Base-by-base conservation (phyloP, 2,113 vertebrate genomes). In the Camelus bactrianus region DNA sequence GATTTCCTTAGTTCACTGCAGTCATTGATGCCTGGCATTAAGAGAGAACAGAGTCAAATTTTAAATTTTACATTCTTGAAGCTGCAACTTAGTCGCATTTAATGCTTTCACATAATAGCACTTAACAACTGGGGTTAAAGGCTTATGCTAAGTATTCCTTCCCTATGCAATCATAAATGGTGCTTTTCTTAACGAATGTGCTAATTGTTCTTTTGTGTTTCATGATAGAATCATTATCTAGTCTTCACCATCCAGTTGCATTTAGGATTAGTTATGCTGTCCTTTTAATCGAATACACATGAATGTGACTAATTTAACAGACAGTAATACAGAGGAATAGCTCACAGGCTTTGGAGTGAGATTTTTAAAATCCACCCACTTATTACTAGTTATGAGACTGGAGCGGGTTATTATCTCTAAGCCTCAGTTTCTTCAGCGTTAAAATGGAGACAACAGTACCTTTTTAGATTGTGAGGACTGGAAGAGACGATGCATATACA, bases 1-100 rank as follows among this genome's bases (percentile, higher is more conserved):
- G 50, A 77, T 0, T n/a, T 28, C 19, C 67, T 93, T 80, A 72
- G 42, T 56, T 77, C 11, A n/a, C 13, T 80, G 20, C 1, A 56
- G 16, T 80, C 56, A 88, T 58, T 86, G 54, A 24, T 58, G 12
- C 48, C 32, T 91, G 42, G 0, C 16, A 62, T 54, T 72, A 58
- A 46, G n/a, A 91, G 24, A 85, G 15, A 75, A 1, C 8, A 72
- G 24, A 81, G 7, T 62, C 70, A 19, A 28, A 24, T 14, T 89
- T 93, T 86, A 84, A 62, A 64, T 52, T 95, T 90, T 90, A 58
- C 4, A 56, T 35, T 92, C 32, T 89, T 62, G 38, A 93, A 79
- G 20, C 12, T 75, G 1, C 46, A 94, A n/a, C 14, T 67, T 42
- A 73, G 54, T 60, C 28, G 52, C 17, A 92, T 76, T 81, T 19